Conservation (phyloP, 2,113 vertebrate species). For the Myotis yumanensis region DNA sequence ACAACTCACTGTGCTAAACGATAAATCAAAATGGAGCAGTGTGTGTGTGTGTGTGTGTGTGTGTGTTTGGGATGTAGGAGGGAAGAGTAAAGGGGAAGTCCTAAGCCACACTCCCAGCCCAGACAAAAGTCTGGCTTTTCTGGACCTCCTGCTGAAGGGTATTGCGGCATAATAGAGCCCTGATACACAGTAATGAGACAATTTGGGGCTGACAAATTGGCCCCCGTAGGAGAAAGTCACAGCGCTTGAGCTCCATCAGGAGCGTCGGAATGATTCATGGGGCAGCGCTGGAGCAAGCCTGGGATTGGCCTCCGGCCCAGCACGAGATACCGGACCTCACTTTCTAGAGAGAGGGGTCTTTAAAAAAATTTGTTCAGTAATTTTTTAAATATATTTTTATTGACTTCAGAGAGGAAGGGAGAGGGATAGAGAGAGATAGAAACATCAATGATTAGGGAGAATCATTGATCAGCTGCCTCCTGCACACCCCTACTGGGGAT, state of each 20-base stretch:
- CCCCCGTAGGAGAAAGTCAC: slow-evolving; percentile 27
- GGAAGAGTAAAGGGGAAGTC: slow-evolving; percentile 2
- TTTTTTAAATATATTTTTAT: neutral
- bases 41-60: neutral
- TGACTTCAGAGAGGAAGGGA: no score
- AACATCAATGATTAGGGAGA: no score
- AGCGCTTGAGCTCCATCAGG: slow-evolving; percentile 31
- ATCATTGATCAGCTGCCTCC: no score
- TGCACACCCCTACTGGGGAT: no score
- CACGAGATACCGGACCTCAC: neutral
- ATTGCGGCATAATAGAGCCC: slow-evolving; percentile 51
- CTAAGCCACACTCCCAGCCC: neutral
- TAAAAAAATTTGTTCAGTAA: neutral
- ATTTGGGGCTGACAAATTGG: slow-evolving; percentile 49
- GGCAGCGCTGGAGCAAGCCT: neutral
- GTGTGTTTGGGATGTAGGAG: neutral
- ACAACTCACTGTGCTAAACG: slow-evolving; percentile 45
- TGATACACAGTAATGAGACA: slow-evolving; percentile 55
- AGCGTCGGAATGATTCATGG: neutral
- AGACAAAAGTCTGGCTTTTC: slow-evolving; percentile 40
- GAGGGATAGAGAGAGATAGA: no score
- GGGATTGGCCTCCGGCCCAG: neutral
- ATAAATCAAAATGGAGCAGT: neutral
- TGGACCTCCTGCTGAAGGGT: slow-evolving; percentile 14
- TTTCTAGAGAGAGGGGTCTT: neutral